These are phyloP conservation scores for Tachuris rubrigastra DNA, from an alignment of 2,113 vertebrate species.

Conservation along the genomic window DNA sequence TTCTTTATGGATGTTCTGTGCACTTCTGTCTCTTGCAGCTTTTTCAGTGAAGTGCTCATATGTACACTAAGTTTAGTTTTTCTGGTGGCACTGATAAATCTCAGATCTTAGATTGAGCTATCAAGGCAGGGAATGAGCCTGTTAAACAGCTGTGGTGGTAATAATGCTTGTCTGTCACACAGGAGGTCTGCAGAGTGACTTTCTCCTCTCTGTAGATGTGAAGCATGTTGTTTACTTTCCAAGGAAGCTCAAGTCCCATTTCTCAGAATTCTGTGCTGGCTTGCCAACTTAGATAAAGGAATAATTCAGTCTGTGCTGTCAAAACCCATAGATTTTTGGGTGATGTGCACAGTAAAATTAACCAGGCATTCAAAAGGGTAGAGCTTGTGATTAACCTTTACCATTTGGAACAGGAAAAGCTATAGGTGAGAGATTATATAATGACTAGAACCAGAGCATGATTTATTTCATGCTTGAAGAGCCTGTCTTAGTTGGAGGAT, in stretches of 20 bases:
- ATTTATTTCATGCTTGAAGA: slow-evolving; percentile 35
- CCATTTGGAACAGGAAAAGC: slow-evolving; percentile 1
- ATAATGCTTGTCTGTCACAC: background rate
- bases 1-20: background rate
- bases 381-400: slow-evolving; percentile 32
- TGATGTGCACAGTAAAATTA: slow-evolving; percentile 4
- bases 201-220: background rate
- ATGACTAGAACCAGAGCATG: background rate
- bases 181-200: background rate
- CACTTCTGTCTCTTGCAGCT: background rate
- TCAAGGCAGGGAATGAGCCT: background rate
- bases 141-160: background rate
- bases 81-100: background rate
- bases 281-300: slow-evolving; percentile 6
- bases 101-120: background rate
- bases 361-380: background rate
- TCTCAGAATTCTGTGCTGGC: slow-evolving; percentile 16
- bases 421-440: slow-evolving; percentile 12
- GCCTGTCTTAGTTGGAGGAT: background rate
- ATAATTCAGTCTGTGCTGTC: background rate
- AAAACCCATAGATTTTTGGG: background rate
- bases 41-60: background rate
- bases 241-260: background rate
- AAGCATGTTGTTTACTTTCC: background rate
- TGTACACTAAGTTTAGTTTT: background rate